Base-by-base conservation (phyloP, 1,140 invertebrate species). In the Euborellia annulipes region DNA sequence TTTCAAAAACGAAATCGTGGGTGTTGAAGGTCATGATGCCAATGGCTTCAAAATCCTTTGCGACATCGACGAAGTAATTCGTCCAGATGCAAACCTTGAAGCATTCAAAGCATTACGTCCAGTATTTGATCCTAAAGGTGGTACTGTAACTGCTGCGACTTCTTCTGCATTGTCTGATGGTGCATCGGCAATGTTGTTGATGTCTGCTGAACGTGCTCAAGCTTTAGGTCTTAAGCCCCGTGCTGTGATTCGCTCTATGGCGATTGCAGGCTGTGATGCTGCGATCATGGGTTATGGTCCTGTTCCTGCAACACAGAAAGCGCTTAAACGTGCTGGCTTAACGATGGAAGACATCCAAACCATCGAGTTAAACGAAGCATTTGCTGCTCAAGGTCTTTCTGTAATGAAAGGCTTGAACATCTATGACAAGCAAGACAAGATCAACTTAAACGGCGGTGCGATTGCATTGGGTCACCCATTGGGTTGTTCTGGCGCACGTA, bases 41-140 rank as follows among this genome's bases (percentile, higher is more conserved):
- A n/a, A n/a, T n/a, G n/a, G n/a, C n/a, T n/a, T n/a, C n/a, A n/a
- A n/a, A n/a, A n/a, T n/a, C n/a, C n/a, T n/a, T n/a, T n/a, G n/a
- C n/a, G 64, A 79, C 51, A 68, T 79, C 46, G 75, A 77, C 54
- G 56, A 75, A 34, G 66, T 73, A 48, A 76, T n/a, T n/a, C n/a
- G n/a, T n/a, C n/a, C n/a, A n/a, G n/a, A n/a, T n/a, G n/a, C n/a
- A n/a, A n/a, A n/a, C 32, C 9, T 34, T 34, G 9, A 9, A n/a
- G 9, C n/a, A 34, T 9, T 34, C 32, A 9, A n/a, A 34, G 32
- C 9, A 34, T 34, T 9, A 34, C 9, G 32, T 34, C 32, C n/a
- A 9, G 14, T 9, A 9, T 9, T 34, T 34, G 32, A 9, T 34
- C 9, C 9, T 9, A n/a, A 9, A 34, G 32, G 14, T 9, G 32